Evolutionary conservation across 2,888 invertebrate species (phyloP), one percentile per base, ranked within the genome.

Genomic region (Drosophila prostipennis): DNA sequence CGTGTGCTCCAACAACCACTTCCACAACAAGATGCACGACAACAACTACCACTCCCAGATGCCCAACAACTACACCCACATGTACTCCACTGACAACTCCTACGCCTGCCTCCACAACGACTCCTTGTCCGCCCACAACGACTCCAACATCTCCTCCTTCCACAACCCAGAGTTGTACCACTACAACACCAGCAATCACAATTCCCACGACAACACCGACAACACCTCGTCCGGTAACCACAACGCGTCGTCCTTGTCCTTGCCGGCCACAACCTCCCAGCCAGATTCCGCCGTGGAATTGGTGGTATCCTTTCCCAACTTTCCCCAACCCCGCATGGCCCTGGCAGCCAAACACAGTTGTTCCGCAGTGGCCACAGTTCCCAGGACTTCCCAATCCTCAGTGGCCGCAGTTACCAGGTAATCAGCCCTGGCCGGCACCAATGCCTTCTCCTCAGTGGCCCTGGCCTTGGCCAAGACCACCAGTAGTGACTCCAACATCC

Each of bases 301-400:
- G 58, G 59, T 56, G 39, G 57, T 57, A 56, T 43, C 58, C 58
- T 4, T 34, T 32, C 13, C 42, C 58, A 0, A 16, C 13, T 11
- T 43, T 43, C 11, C 59, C 59, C 11, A 59, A 19, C 14, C 57
- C 59, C 8, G 11, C 3, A 7, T 59, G 59, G 59, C 59, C 59
- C 14, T 59, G 58, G 59, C 42, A 57, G n/a, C 43, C 42, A 5
- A 56, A 13, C 6, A 34, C 55, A 4, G 3, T 23, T 26, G 3
- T 26, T 4, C 58, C 58, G 6, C 57, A 57, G 7, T 59, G 59
- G 59, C 57, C 56, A 19, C 43, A 55, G 43, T 7, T 34, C 2
- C 55, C 55, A 2, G 54, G 39, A 42, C 6, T 19, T 42, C 42
- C 42, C 2, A 43, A 13, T 43, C 8, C 40, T 13, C 43, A 43